Base-by-base conservation (phyloP, 2,888 invertebrate species). In the Metellina segmentata region DNA sequence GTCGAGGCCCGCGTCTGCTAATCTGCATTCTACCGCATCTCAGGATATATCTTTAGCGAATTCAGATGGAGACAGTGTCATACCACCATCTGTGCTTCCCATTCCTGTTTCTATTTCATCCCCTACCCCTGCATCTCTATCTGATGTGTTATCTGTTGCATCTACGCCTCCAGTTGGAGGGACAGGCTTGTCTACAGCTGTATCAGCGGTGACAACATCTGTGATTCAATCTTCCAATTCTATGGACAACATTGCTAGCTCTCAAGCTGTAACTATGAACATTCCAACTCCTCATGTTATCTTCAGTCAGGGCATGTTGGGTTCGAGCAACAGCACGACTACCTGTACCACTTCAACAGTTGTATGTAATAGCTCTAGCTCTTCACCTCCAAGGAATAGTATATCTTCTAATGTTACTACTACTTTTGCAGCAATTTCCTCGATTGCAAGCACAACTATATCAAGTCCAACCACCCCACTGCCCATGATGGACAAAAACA, bases 401-500 rank as follows among this genome's bases (percentile, higher is more conserved):
- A 52, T 92, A 52, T 93, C 93, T 85, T 85, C 93, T 89, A 93
- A 92, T 79, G 93, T 89, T 75, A 93, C 93, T 85, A 89, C 93
- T 69, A 93, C 88, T 91, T 94, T 74, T 91, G 88, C 88, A 19
- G 83, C 75, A 74, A 85, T 72, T 81, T 93, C 81, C 86, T 93
- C 93, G 72, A 89, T 93, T 85, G 92, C 93, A n/a, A 90, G 93
- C 78, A 71, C 93, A 34, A 51, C 89, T 71, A 77, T 88, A 69
- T n/a, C 93, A 69, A 78, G 89, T 85, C 90, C 93, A 61, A 85
- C 92, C n/a, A n/a, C 91, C n/a, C 34, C 85, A n/a, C 61, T 86
- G 70, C 85, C 90, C 69, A 71, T 81, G 11, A 72, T 82, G 19
- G 94, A 94, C 79, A 93, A 94, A 93, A 93, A 91, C 85, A 93